These are phyloP conservation scores for Notospermus geniculatus DNA, from an alignment of 1,140 invertebrate genomes.

Conservation along the genomic window DNA sequence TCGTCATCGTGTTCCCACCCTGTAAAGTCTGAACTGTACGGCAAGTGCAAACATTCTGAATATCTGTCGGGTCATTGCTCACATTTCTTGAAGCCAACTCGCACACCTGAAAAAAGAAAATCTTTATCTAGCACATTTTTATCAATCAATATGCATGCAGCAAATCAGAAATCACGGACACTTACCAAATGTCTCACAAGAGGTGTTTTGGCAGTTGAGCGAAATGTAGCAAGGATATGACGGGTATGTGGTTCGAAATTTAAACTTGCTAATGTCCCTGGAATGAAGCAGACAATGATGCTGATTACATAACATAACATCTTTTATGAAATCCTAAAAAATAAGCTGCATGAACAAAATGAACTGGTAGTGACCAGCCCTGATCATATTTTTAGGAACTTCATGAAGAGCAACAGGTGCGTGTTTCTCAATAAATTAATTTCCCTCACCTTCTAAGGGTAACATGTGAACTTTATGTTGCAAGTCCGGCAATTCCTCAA, in stretches of 20 bases:
- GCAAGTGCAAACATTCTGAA: slow-evolving; percentile 49
- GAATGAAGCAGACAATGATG: slow-evolving; percentile 11
- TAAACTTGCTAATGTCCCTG: slow-evolving; percentile 63
- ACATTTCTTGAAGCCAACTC: slow-evolving; percentile 34
- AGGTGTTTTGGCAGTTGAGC: slow-evolving; percentile 51
- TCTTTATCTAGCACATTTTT: background rate
- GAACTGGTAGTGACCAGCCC: too few relatives aligned
- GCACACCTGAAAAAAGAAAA: slow-evolving; percentile 32
- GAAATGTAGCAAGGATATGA: slow-evolving; percentile 59
- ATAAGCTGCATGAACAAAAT: too few relatives aligned
- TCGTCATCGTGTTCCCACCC: slow-evolving; percentile 64
- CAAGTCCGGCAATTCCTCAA: slow-evolving; percentile 58
- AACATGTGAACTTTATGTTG: slow-evolving; percentile 59
- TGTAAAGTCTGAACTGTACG: slow-evolving; percentile 64
- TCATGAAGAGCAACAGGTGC: too few relatives aligned
- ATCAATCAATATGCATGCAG: background rate
- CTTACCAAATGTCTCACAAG: slow-evolving; percentile 65
- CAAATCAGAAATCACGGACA: background rate
- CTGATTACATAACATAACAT: too few relatives aligned
- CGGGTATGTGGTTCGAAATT: slow-evolving; percentile 66
- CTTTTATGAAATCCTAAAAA: too few relatives aligned
- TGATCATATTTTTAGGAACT: too few relatives aligned
- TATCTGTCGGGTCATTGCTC: slow-evolving; percentile 17
- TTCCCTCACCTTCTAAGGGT: slow-evolving; percentile 67
- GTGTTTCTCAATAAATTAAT: too few relatives aligned